phyloP scores from a whole-genome alignment of 2,888 invertebrate species.

The Rhyacophila evoluta region DNA sequence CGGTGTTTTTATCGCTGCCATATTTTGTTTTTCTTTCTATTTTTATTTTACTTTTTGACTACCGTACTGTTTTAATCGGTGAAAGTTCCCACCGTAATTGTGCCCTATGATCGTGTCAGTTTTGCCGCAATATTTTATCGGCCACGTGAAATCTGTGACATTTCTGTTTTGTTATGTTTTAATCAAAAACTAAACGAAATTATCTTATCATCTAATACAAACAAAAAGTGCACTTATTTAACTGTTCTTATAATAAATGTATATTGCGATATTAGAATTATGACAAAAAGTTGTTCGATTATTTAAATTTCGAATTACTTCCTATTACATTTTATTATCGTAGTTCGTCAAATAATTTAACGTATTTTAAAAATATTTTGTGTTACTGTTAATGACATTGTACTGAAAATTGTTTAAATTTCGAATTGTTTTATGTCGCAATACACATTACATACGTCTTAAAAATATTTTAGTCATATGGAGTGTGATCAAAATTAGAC shows the following conservation, averaged over 20 bases:
- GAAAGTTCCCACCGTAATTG: not conserved
- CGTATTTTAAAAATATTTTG: not conserved
- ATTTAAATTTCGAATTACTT: not conserved
- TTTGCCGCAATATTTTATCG: not conserved
- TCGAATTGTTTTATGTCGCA: not conserved
- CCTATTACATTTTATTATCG: not conserved
- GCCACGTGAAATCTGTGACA: conserved; percentile 22
- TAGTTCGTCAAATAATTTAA: not conserved
- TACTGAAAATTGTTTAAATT: too few species aligned
- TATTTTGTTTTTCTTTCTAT: not conserved
- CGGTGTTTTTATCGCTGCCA: not conserved
- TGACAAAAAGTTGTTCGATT: too few species aligned
- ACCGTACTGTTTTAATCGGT: conserved; percentile 30
- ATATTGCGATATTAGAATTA: not conserved
- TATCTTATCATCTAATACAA: not conserved
- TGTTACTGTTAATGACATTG: too few species aligned
- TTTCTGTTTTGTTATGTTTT: not conserved
- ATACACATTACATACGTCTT: too few species aligned
- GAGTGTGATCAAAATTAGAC: too few species aligned
- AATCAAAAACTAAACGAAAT: not conserved
- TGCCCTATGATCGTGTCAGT: not conserved
- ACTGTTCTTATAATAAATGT: too few species aligned
- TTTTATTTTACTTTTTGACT: conserved; percentile 29
- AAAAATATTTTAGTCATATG: too few species aligned
- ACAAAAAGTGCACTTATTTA: not conserved